Percentiles rank a stretch among this genome's conserved stretches.
Conservation (phyloP, 1,140 invertebrate species). For the Stegodyphus mimosarum region DNA sequence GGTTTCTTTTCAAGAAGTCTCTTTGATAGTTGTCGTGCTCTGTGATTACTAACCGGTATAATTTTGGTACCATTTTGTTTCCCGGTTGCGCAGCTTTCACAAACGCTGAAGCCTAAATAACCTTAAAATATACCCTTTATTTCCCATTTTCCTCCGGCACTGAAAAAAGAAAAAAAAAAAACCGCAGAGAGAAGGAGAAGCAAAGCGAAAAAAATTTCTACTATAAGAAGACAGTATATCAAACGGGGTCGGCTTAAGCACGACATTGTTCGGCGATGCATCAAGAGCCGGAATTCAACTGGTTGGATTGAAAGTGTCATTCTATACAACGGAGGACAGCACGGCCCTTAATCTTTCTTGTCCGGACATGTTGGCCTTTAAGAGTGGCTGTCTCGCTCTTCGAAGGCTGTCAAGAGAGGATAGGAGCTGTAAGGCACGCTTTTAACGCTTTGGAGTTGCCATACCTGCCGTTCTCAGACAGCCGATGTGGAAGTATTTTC, state of each 20-base stretch:
- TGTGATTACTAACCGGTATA: too few relatives aligned
- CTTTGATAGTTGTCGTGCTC: too few relatives aligned
- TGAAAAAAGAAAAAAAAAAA: too few relatives aligned
- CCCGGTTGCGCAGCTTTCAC: too few relatives aligned
- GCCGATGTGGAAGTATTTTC: too few relatives aligned
- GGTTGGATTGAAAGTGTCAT: conserved; percentile 43
- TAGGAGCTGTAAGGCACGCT: conserved; percentile 12
- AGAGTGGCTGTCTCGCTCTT: not conserved
- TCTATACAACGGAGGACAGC: conserved; percentile 18
- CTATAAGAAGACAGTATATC: conserved; percentile 24
- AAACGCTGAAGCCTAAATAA: too few relatives aligned
- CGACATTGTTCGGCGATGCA: conserved; percentile 10
- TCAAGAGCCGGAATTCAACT: conserved; percentile 30
- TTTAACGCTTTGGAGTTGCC: not conserved
- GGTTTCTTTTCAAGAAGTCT: too few relatives aligned
- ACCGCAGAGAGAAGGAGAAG: too few relatives aligned
- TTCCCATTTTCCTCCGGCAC: too few relatives aligned
- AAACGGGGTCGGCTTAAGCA: conserved; percentile 28
- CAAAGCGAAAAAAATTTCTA: too few relatives aligned
- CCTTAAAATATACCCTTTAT: too few relatives aligned
- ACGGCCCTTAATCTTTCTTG: conserved; percentile 49
- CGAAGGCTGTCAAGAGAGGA: not conserved
- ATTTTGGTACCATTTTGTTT: too few relatives aligned
- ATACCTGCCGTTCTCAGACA: not conserved
- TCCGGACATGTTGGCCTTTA: conserved; percentile 38